Base-by-base conservation (phyloP, 2,113 vertebrate species). In the Falco punctatus region DNA sequence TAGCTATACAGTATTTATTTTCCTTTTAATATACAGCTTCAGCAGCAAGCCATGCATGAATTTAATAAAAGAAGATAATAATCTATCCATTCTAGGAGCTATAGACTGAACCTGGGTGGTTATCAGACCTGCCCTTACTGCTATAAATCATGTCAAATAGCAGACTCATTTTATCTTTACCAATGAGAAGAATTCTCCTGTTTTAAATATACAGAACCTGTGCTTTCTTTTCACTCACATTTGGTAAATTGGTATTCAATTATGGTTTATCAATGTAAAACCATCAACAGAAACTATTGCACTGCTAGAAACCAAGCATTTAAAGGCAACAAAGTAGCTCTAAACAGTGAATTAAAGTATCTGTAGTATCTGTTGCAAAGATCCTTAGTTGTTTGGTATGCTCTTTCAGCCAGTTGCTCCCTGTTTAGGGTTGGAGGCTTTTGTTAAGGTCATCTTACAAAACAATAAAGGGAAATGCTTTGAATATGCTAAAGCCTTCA, bases 31-130 rank as follows among this genome's bases (percentile, higher is more conserved):
- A 97, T 91, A 92, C 67, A 95, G 87, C 92, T 95, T 94, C 94
- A 94, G 90, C 85, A 85, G 74, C 78, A 95, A 96, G 64, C 62
- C 87, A 95, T 91, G 92, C 92, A 95, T 97, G 89, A 95, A 96
- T 97, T 96, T 97, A 97, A 97, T 97, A 97, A 97, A 97, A 97
- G 66, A 85, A 97, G 94, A 96, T 96, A 96, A 94, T 97, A 92
- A 97, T 97, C 94, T 97, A 95, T 90, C 94, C 51, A 87, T 95
- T 96, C 74, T 64, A 20, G 81, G 70, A 91, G 66, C 81, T 74
- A 86, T 71, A 90, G 89, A 81, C 87, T 83, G 74, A 94, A 91
- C 59, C 51, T 94, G 81, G 65, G 74, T 94, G 89, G 89, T 96
- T 97, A 97, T 97, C 74, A 85, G 89, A 70, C 42, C 71, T 91